phyloP scores from a whole-genome alignment of 1,140 invertebrate genomes.

The Aphaenogaster rudis region DNA sequence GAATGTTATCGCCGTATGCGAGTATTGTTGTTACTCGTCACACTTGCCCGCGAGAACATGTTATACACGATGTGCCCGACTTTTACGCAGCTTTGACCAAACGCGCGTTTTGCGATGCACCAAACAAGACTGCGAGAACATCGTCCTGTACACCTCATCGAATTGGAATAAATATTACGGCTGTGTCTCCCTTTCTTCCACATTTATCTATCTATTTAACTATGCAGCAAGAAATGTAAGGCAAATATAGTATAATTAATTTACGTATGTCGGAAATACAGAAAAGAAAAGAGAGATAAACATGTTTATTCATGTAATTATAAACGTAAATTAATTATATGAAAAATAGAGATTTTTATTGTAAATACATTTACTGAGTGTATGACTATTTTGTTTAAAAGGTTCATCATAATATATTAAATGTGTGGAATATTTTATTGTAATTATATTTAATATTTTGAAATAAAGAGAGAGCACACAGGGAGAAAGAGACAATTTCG shows the following conservation, averaged over 20 bases:
- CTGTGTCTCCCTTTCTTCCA: background rate
- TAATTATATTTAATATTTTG: background rate
- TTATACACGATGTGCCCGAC: background rate
- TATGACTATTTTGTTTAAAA: slow-evolving; percentile 7
- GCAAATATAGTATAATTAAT: background rate
- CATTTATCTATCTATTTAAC: background rate
- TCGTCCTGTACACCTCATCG: background rate
- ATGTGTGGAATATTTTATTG: background rate
- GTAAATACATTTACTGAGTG: background rate
- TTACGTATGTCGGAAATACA: background rate
- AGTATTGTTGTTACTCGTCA: background rate
- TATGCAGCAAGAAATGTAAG: background rate
- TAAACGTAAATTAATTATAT: background rate
- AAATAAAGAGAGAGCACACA: background rate
- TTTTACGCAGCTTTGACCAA: background rate
- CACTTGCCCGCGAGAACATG: background rate
- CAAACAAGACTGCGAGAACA: background rate
- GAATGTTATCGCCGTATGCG: background rate
- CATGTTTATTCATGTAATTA: background rate
- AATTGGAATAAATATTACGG: background rate
- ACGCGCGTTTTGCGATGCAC: background rate
- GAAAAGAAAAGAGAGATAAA: background rate
- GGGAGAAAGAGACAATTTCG: background rate
- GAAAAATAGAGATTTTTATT: background rate
- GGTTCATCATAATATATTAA: background rate